These are phyloP conservation scores for Micropterix aruncella DNA, from an alignment of 2,888 invertebrate species.

Conservation along the genomic window DNA sequence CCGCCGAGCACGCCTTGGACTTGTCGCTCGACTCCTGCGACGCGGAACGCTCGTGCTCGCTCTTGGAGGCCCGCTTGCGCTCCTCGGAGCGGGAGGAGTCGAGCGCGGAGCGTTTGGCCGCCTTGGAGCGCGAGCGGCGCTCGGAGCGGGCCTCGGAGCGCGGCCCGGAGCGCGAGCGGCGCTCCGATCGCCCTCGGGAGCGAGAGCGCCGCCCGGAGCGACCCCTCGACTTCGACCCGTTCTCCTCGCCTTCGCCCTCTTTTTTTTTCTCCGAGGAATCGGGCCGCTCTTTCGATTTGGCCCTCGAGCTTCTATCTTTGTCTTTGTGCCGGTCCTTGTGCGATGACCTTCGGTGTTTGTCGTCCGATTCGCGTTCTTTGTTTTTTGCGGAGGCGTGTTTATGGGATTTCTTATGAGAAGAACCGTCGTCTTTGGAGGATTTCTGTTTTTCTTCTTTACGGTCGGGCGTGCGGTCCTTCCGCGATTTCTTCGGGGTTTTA, in stretches of 20 bases:
- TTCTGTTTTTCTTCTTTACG: background rate
- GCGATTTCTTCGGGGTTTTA: conserved; percentile 9
- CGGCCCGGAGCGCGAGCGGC: conserved; percentile 16
- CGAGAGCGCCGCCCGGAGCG: conserved; percentile 21
- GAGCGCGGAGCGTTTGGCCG: conserved; percentile 14
- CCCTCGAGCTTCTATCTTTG: background rate
- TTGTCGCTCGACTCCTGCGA: background rate
- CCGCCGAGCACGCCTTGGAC: conserved; percentile 10
- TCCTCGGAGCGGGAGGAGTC: background rate
- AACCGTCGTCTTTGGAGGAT: background rate
- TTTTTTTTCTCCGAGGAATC: conserved; percentile 20
- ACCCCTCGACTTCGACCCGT: conserved; percentile 20
- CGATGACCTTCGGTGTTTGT: conserved; percentile 6
- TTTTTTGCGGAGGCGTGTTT: background rate
- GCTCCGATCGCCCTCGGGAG: conserved; percentile 21
- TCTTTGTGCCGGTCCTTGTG: conserved; percentile 4
- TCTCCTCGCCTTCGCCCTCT: background rate
- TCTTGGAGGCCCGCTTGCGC: background rate
- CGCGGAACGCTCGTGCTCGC: background rate
- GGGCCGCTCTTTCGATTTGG: background rate
- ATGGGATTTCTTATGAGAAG: background rate
- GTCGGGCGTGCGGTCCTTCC: conserved; percentile 8
- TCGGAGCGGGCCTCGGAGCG: conserved; percentile 13
- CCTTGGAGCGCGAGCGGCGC: conserved; percentile 28
- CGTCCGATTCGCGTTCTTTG: background rate